Evolutionary conservation across 2,113 vertebrate species (phyloP).

Genomic region (Dendrocopos noguchii): DNA sequence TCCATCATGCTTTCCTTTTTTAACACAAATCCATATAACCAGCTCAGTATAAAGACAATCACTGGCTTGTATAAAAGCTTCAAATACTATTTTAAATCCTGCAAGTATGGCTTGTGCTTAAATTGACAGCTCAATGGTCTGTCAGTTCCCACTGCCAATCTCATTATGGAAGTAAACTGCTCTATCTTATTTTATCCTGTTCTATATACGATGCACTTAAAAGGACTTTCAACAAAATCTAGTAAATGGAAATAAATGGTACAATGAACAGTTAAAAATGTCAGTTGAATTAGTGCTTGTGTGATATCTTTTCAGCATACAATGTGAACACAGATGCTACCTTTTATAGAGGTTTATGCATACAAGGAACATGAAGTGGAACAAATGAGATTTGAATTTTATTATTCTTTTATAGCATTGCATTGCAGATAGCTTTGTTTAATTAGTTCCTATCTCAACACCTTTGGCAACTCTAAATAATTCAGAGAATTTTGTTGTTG

Average conservation of each 20-base stretch:
- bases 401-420: conserved; percentile 74
- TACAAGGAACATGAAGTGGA: conserved; percentile 68
- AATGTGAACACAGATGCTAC: conserved; percentile 45
- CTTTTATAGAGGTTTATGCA: conserved; percentile 69
- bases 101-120: conserved; percentile 32
- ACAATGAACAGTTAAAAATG: conserved; percentile 68
- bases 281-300: conserved; percentile 53
- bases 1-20: background rate
- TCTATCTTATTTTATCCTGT: conserved; percentile 45
- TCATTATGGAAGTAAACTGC: conserved; percentile 28
- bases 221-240: conserved; percentile 42
- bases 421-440: conserved; percentile 62
- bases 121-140: conserved; percentile 54
- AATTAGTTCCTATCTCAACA: conserved; percentile 73
- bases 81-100: conserved; percentile 57
- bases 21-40: conserved; percentile 48
- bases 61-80: conserved; percentile 43
- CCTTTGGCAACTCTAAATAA: conserved; percentile 73
- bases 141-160: conserved; percentile 24
- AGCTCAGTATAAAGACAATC: conserved; percentile 38
- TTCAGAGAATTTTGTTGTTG: conserved; percentile 2
- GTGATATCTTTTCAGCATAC: conserved; percentile 40
- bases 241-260: conserved; percentile 69
- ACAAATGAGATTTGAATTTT: conserved; percentile 80
- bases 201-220: conserved; percentile 51